phyloP scores from a whole-genome alignment of 2,888 invertebrate genomes.

The Alviniconcha strummeri region DNA sequence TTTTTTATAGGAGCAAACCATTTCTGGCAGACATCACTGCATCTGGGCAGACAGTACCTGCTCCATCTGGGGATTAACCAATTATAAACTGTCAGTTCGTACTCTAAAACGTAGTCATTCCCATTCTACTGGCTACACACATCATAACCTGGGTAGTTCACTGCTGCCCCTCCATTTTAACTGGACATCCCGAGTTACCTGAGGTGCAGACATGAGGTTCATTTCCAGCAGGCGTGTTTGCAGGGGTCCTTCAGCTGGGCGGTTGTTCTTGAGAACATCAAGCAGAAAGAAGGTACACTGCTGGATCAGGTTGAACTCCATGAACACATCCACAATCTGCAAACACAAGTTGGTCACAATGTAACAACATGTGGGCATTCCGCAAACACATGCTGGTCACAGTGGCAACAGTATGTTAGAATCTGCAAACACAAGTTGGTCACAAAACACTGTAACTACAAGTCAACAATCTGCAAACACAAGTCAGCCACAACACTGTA shows the following conservation, averaged over 20 bases:
- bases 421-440: too few species aligned
- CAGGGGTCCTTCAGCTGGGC: conserved; percentile 95
- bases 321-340: conserved; percentile 98
- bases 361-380: too few species aligned
- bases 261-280: conserved; percentile 97
- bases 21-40: too few species aligned
- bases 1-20: too few species aligned
- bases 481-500: neutral
- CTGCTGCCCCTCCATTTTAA: neutral
- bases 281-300: conserved; percentile 98
- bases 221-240: conserved; percentile 98
- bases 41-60: too few species aligned
- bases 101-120: too few species aligned
- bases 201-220: conserved; percentile 99
- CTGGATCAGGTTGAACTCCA: conserved; percentile 99
- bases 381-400: neutral
- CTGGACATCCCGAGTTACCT: conserved; percentile 74
- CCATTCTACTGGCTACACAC: too few species aligned
- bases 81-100: too few species aligned
- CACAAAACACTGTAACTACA: neutral
- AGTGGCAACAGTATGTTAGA: too few species aligned
- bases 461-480: neutral
- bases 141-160: too few species aligned
- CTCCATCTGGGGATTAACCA: too few species aligned
- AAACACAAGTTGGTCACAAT: conserved; percentile 1